These are phyloP conservation scores for Eupithecia tripunctaria DNA, from an alignment of 2,888 invertebrate genomes.

Conservation along the genomic window DNA sequence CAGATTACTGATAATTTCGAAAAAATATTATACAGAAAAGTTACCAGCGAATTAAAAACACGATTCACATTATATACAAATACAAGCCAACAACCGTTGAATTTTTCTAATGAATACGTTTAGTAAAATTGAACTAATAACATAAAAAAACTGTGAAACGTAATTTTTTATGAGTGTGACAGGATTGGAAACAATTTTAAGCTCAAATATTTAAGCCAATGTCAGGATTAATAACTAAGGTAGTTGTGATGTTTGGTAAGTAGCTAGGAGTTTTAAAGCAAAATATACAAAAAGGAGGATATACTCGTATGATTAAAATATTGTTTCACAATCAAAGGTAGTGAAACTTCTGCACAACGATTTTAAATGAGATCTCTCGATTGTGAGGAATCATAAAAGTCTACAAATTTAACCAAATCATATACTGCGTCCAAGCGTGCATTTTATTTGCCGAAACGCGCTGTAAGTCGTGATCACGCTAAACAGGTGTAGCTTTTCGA, in stretches of 20 bases:
- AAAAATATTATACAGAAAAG: conserved; percentile 52
- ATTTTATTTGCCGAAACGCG: too few species aligned
- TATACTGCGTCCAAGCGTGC: not conserved
- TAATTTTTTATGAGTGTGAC: not conserved
- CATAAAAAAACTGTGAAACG: conserved; percentile 12
- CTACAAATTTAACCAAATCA: not conserved
- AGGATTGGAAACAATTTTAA: conserved; percentile 12
- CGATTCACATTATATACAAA: conserved; percentile 33
- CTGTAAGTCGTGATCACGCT: too few species aligned
- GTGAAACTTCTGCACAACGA: not conserved
- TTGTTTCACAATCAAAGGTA: not conserved
- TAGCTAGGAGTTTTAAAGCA: not conserved
- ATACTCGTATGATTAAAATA: not conserved
- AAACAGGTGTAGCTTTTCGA: too few species aligned
- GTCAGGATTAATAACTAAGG: not conserved
- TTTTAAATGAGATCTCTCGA: conserved; percentile 4
- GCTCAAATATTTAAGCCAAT: not conserved
- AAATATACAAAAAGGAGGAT: not conserved
- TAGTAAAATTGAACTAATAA: conserved; percentile 22
- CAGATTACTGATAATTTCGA: conserved; percentile 61
- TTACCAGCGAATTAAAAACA: conserved; percentile 58
- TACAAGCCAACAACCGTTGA: conserved; percentile 25
- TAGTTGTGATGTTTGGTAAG: not conserved
- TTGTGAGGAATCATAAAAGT: not conserved
- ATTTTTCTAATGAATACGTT: conserved; percentile 21